Percentiles rank a stretch among this genome's conserved stretches.
These are phyloP conservation scores for Gallinago solitaria DNA, from an alignment of 2,797 vertebrate genomes.

Conservation along the genomic window DNA sequence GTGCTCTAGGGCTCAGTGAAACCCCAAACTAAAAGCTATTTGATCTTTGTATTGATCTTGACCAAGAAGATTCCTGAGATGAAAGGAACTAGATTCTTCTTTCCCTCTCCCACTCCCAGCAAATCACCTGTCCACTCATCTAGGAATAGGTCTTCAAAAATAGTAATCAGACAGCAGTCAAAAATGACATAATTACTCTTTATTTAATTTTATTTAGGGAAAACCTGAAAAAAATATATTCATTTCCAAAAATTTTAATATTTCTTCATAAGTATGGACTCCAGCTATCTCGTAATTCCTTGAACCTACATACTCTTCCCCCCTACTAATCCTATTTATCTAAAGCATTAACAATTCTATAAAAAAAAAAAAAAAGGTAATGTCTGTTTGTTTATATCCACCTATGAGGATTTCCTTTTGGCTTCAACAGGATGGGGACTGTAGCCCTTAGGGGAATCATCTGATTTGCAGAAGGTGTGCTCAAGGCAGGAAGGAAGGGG, in stretches of 20 bases:
- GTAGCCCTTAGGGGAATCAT: not conserved
- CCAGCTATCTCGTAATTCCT: not conserved
- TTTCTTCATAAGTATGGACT: not conserved
- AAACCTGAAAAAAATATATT: not conserved
- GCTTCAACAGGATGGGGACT: not conserved
- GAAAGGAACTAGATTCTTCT: not conserved
- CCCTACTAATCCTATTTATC: not conserved
- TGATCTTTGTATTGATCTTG: not conserved
- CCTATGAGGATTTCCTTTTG: not conserved
- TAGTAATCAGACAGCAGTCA: not conserved
- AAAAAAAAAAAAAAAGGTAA: not conserved
- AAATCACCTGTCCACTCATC: not conserved
- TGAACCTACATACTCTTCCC: not conserved
- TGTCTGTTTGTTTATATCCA: not conserved
- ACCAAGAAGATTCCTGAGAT: not conserved
- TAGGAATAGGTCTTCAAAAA: not conserved
- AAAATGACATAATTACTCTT: not conserved
- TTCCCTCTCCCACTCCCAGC: not conserved
- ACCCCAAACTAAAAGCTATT: not conserved
- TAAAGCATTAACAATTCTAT: not conserved
- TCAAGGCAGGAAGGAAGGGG: not conserved
- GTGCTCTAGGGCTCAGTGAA: not conserved
- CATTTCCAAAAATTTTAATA: not conserved
- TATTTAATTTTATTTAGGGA: not conserved
- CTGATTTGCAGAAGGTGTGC: not conserved